These are phyloP conservation scores for Jaculus jaculus DNA, from an alignment of 2,113 vertebrate genomes.

Conservation along the genomic window DNA sequence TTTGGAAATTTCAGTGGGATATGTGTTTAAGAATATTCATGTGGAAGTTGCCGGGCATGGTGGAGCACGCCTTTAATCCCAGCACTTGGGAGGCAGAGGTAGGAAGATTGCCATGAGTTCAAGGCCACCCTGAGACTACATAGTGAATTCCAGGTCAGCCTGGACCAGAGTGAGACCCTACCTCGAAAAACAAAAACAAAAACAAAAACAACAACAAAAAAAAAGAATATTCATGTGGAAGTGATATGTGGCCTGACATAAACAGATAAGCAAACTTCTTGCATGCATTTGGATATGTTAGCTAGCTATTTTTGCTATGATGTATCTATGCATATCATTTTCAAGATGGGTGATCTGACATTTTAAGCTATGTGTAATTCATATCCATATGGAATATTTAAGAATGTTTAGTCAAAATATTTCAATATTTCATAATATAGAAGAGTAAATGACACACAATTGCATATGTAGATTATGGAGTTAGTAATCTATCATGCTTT, in stretches of 20 bases:
- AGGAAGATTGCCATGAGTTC: too few species aligned
- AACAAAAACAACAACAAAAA: too few species aligned
- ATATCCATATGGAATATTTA: slow-evolving; percentile 3
- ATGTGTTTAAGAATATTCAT: not conserved
- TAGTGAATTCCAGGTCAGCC: too few species aligned
- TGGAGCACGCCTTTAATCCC: too few species aligned
- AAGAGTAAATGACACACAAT: slow-evolving; percentile 11
- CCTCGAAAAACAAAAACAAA: too few species aligned
- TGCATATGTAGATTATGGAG: not conserved
- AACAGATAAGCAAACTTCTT: not conserved
- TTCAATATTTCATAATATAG: slow-evolving; percentile 30
- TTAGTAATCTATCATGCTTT: not conserved
- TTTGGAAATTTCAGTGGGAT: not conserved
- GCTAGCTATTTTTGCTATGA: not conserved
- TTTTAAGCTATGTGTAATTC: slow-evolving; percentile 44
- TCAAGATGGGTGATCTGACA: not conserved
- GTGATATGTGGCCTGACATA: not conserved
- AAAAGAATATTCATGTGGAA: not conserved
- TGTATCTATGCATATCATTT: not conserved
- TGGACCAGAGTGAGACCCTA: too few species aligned
- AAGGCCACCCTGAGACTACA: too few species aligned
- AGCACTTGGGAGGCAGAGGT: too few species aligned
- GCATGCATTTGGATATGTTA: not conserved
- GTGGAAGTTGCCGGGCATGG: too few species aligned
- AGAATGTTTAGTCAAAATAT: slow-evolving; percentile 23